A percentile compares a stretch with the other conserved stretches of the same genome.
These are phyloP conservation scores for Galerucella calmariensis DNA, from an alignment of 2,888 invertebrate species.

Conservation along the genomic window DNA sequence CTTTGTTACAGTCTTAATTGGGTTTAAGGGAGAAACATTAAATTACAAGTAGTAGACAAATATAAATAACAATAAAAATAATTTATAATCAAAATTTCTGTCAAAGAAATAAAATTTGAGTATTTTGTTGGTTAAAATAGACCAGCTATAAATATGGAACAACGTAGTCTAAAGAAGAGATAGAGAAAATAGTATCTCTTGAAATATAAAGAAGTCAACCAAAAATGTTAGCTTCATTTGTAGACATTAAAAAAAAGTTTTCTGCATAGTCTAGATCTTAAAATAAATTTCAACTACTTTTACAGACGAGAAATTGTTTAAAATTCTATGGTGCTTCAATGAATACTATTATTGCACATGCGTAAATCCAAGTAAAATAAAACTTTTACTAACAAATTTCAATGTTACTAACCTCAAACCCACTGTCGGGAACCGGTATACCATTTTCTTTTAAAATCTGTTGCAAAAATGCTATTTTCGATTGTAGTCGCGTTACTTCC, in stretches of 20 bases:
- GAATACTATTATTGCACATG: conserved; percentile 27
- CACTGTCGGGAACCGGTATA: conserved; percentile 51
- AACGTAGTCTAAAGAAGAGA: too few relatives aligned
- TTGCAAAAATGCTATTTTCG: conserved; percentile 62
- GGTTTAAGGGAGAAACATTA: too few relatives aligned
- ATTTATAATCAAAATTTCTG: conserved; percentile 34
- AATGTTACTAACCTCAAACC: conserved; percentile 47
- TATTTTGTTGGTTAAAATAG: background rate
- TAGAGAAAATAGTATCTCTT: too few relatives aligned
- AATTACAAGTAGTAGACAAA: too few relatives aligned
- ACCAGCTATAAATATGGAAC: background rate
- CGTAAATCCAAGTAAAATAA: conserved; percentile 10
- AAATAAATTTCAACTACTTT: too few relatives aligned
- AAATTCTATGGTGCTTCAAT: background rate
- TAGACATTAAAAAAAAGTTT: too few relatives aligned
- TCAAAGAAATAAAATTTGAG: conserved; percentile 1
- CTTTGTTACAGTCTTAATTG: too few relatives aligned
- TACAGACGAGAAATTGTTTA: background rate
- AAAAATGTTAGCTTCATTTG: too few relatives aligned
- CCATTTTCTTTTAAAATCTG: conserved; percentile 60
- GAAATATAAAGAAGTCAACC: too few relatives aligned
- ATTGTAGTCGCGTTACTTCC: conserved; percentile 57
- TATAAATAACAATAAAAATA: conserved; percentile 37
- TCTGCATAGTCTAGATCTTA: too few relatives aligned
- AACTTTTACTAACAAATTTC: background rate